These are phyloP conservation scores for Bursaphelenchus okinawaensis DNA, from an alignment of 2,888 invertebrate genomes.

Conservation along the genomic window DNA sequence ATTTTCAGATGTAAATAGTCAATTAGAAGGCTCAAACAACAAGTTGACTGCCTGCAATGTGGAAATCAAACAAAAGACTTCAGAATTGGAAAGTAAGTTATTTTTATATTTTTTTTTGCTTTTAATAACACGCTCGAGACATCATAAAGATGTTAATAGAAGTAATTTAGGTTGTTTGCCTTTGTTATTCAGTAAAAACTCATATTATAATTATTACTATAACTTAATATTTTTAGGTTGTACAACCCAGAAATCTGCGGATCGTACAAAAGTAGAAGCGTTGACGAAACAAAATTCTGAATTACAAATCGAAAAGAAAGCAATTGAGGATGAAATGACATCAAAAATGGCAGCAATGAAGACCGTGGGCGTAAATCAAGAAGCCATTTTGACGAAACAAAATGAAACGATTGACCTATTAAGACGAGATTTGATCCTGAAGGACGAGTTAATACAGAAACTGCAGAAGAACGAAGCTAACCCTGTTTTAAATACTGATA, in stretches of 20 bases:
- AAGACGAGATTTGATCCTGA: slow-evolving; percentile 18
- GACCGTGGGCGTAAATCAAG: slow-evolving; percentile 19
- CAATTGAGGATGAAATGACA: slow-evolving; percentile 17
- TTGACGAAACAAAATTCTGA: neutral
- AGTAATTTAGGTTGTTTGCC: no score
- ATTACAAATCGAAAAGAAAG: neutral
- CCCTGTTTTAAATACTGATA: neutral
- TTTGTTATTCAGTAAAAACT: neutral
- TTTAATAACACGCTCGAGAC: no score
- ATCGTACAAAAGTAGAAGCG: neutral
- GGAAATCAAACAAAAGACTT: slow-evolving; percentile 6
- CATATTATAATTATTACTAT: neutral
- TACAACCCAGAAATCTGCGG: neutral
- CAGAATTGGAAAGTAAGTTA: slow-evolving; percentile 15
- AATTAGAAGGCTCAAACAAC: slow-evolving; percentile 8
- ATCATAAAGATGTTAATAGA: no score
- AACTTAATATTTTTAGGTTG: neutral
- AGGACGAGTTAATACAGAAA: slow-evolving; percentile 22
- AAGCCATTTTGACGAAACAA: slow-evolving; percentile 25
- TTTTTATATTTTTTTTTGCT: neutral
- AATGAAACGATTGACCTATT: slow-evolving; percentile 23
- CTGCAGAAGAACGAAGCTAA: slow-evolving; percentile 8
- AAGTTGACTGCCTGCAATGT: slow-evolving; percentile 14
- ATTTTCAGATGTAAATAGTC: slow-evolving; percentile 15
- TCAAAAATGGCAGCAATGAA: slow-evolving; percentile 18